phyloP scores from a whole-genome alignment of 2,888 invertebrate species.

The Drosophila nigritarsus region DNA sequence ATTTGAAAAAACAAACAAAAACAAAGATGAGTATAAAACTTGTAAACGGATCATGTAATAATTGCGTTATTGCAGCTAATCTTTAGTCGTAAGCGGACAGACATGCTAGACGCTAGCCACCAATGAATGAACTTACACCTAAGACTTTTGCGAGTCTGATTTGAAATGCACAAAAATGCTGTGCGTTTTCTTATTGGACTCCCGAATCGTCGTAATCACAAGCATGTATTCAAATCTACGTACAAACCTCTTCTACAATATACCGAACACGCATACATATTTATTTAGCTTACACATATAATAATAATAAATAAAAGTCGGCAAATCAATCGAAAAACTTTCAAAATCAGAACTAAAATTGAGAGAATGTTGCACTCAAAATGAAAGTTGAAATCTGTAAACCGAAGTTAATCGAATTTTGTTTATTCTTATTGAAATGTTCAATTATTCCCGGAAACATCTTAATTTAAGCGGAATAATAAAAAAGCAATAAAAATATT shows the following conservation, averaged over 20 bases:
- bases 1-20: conserved; percentile 40
- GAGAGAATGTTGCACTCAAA: not conserved
- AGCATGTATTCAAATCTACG: conserved; percentile 53
- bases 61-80: conserved; percentile 54
- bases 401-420: not conserved
- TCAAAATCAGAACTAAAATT: not conserved
- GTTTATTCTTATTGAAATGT: not conserved
- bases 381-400: not conserved
- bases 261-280: conserved; percentile 29
- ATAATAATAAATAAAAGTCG: conserved; percentile 30
- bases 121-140: conserved; percentile 48
- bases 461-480: too few species aligned
- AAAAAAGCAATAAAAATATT: not conserved
- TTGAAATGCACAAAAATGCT: conserved; percentile 72
- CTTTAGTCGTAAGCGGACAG: conserved; percentile 44
- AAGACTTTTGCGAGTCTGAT: conserved; percentile 85
- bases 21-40: conserved; percentile 17
- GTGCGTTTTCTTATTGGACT: conserved; percentile 84
- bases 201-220: conserved; percentile 83
- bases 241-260: conserved; percentile 43
- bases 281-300: conserved; percentile 39
- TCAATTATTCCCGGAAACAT: not conserved
- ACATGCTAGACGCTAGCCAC: conserved; percentile 54
- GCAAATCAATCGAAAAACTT: conserved; percentile 4
- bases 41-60: conserved; percentile 44